Base-by-base conservation (phyloP, 2,888 invertebrate species). In the Lydus trimaculatus region DNA sequence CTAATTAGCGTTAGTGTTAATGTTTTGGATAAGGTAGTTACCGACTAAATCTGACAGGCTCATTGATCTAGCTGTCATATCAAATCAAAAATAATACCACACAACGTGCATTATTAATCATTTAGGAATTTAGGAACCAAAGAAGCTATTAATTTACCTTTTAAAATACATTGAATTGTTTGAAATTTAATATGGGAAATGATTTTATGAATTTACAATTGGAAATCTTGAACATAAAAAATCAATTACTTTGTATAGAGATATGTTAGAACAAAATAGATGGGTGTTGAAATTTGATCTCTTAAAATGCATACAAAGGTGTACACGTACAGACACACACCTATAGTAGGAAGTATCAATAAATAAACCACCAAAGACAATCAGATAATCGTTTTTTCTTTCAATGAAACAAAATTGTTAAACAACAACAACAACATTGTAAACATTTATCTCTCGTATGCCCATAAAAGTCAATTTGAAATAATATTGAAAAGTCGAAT, bases 261-360 rank as follows among this genome's bases (percentile, higher is more conserved):
- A 11, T 33, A 33, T 33, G 33, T 33, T 33, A 5, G 43, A 17
- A 43, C 17, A 43, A 43, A 43, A 43, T 43, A 43, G 43, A 43
- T 43, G 48, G 2, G 17, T 20, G 48, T 20, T 48, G 48, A 48
- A 48, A 48, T 20, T 52, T 52, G 23, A 52, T 52, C 52, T 52
- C 20, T 52, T 23, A 52, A 52, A 9, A 52, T 52, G 23, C 9
- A 48, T 9, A 48, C 20, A 48, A 48, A 20, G 48, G n/a, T 48
- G 33, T 9, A 11, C 33, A 39, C n/a, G n/a, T n/a, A n/a, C n/a
- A n/a, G n/a, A 36, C 39, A 48, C 56, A 52, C 23, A 56, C 56
- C 56, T 56, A 15, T 56, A 48, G 20, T 48, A 56, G 56, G 56
- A 56, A 28, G 28, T 56, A 56, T 56, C 56, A 56, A 56, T 56